Percentiles rank a stretch among this genome's conserved stretches.
Evolutionary conservation across 2,888 invertebrate genomes (phyloP).

Genomic region (Nymphalis c-album): DNA sequence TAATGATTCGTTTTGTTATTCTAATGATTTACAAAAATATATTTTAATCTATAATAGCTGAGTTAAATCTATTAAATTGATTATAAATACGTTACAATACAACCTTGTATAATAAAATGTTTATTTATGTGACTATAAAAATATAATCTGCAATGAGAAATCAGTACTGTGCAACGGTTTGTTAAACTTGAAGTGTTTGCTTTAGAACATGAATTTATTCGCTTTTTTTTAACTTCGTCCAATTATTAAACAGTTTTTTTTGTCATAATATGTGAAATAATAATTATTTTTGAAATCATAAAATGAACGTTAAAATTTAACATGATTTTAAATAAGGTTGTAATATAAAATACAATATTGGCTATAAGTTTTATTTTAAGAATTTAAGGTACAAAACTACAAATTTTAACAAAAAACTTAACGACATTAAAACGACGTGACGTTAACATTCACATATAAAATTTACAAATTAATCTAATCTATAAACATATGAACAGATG

Average conservation of each 20-base stretch:
- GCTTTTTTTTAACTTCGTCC: background rate
- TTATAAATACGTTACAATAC: background rate
- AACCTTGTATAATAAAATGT: constrained; percentile 7
- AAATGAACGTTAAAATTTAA: background rate
- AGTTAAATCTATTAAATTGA: background rate
- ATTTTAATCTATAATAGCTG: too few species aligned
- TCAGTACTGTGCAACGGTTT: constrained; percentile 28
- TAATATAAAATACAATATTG: too few species aligned
- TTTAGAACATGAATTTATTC: constrained; percentile 8
- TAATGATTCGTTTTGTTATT: too few species aligned
- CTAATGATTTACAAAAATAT: too few species aligned
- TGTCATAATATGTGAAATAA: background rate
- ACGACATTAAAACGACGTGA: too few species aligned
- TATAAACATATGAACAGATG: too few species aligned
- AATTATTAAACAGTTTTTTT: constrained; percentile 3
- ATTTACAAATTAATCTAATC: too few species aligned
- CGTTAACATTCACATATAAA: too few species aligned
- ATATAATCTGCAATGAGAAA: constrained; percentile 22
- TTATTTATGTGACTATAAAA: constrained; percentile 24
- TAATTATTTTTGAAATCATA: background rate
- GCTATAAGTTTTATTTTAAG: too few species aligned
- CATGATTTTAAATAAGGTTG: too few species aligned
- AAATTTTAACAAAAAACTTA: too few species aligned
- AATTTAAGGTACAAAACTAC: too few species aligned
- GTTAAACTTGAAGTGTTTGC: constrained; percentile 18